Conservation (phyloP, 2,797 vertebrate genomes). For the Sebastes matsubarae region DNA sequence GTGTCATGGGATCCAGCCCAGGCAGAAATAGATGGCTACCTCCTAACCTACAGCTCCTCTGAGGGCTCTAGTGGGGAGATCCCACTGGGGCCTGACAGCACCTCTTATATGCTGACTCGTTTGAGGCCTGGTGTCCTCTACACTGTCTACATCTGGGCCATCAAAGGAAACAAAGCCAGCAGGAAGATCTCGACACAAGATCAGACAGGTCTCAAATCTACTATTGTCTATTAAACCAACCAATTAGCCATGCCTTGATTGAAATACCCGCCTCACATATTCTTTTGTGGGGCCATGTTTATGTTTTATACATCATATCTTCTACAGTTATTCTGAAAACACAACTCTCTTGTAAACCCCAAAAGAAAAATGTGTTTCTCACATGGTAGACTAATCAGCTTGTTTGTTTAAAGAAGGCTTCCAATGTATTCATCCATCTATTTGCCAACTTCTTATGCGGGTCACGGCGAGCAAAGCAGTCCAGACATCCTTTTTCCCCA, state of each 20-base stretch:
- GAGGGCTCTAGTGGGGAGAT: conserved; percentile 76
- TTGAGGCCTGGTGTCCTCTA: conserved; percentile 83
- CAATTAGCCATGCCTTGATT: neutral
- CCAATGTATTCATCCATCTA: conserved; percentile 1
- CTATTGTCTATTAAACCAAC: conserved; percentile 4
- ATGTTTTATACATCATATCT: neutral
- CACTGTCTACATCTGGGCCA: conserved; percentile 81
- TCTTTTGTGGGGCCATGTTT: neutral
- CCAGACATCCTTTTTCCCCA: conserved; percentile 6
- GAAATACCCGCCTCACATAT: neutral
- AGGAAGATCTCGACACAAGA: conserved; percentile 75
- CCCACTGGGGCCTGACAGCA: conserved; percentile 72
- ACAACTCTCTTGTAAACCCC: neutral
- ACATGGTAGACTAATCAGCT: conserved; percentile 11
- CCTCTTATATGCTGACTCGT: conserved; percentile 71
- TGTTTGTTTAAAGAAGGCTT: conserved; percentile 27
- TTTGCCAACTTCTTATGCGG: conserved; percentile 17
- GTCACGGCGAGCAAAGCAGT: conserved; percentile 15
- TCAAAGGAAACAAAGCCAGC: conserved; percentile 82
- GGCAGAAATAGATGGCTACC: conserved; percentile 82
- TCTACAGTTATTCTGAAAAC: conserved; percentile 6
- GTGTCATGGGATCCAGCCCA: conserved; percentile 83
- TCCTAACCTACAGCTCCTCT: conserved; percentile 79
- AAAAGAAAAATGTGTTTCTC: neutral
- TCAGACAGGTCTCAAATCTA: conserved; percentile 78